A percentile compares a stretch with the other conserved stretches of the same genome.
phyloP scores from a whole-genome alignment of 2,888 invertebrate genomes.

The Platypus cylindrus region DNA sequence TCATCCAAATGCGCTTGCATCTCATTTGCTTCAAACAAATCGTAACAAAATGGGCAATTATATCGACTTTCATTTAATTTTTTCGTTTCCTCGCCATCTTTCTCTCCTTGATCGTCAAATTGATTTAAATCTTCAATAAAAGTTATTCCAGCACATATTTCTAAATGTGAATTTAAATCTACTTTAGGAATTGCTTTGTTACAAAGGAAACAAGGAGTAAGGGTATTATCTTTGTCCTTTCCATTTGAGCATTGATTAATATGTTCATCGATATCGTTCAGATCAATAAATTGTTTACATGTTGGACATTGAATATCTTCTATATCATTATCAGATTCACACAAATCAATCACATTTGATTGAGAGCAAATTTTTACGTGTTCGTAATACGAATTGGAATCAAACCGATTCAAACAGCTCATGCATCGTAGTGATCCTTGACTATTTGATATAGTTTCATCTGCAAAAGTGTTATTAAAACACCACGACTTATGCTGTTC shows the following conservation, averaged over 20 bases:
- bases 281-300: constrained; percentile 36
- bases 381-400: neutral
- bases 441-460: no score
- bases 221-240: no score
- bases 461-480: constrained; percentile 12
- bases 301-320: constrained; percentile 36
- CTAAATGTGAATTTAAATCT: constrained; percentile 33
- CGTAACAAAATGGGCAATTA: constrained; percentile 50
- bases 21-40: constrained; percentile 37
- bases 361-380: constrained; percentile 1
- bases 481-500: constrained; percentile 18
- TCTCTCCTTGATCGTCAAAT: constrained; percentile 20
- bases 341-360: neutral
- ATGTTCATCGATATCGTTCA: no score
- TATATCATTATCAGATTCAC: constrained; percentile 8
- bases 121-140: constrained; percentile 28
- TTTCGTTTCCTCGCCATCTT: constrained; percentile 25
- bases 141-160: constrained; percentile 33
- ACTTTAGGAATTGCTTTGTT: constrained; percentile 26
- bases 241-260: no score
- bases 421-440: neutral
- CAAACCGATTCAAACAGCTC: neutral
- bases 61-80: constrained; percentile 24
- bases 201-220: constrained; percentile 34
- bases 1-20: constrained; percentile 50